phyloP scores from a whole-genome alignment of 2,797 vertebrate genomes.

The Cossypha niveicapilla region DNA sequence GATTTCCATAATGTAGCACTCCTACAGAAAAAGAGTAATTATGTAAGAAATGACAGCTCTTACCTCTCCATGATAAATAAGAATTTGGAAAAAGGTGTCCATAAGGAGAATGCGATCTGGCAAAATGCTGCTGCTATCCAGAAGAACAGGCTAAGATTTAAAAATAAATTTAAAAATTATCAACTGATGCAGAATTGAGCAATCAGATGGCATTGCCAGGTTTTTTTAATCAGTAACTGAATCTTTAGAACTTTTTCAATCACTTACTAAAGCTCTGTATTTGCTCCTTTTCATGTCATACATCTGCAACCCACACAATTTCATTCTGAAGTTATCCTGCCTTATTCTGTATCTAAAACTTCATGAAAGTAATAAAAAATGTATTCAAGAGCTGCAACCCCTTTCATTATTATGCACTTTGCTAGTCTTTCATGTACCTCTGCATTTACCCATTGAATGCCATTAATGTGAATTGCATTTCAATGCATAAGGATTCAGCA shows the following conservation, averaged over 20 bases:
- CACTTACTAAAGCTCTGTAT: not conserved
- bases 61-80: constrained; percentile 98
- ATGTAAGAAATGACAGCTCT: not conserved
- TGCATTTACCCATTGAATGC: not conserved
- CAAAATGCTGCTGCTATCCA: constrained; percentile 97
- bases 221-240: not conserved
- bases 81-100: constrained; percentile 99
- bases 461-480: not conserved
- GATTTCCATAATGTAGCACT: not conserved
- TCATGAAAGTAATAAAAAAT: not conserved
- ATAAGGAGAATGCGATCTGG: constrained; percentile 95
- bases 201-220: not conserved
- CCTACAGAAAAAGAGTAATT: not conserved
- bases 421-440: not conserved
- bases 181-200: not conserved
- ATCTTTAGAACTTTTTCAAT: not conserved
- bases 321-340: not conserved
- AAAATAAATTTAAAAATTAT: not conserved
- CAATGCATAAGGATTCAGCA: not conserved
- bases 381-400: not conserved
- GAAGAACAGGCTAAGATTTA: constrained; percentile 85
- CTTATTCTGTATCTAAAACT: not conserved
- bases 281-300: not conserved
- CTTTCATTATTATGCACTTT: not conserved
- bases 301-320: not conserved